Evolutionary conservation across 1,140 invertebrate species (phyloP), one percentile per base, ranked within the genome.

Genomic region (Limonius californicus): DNA sequence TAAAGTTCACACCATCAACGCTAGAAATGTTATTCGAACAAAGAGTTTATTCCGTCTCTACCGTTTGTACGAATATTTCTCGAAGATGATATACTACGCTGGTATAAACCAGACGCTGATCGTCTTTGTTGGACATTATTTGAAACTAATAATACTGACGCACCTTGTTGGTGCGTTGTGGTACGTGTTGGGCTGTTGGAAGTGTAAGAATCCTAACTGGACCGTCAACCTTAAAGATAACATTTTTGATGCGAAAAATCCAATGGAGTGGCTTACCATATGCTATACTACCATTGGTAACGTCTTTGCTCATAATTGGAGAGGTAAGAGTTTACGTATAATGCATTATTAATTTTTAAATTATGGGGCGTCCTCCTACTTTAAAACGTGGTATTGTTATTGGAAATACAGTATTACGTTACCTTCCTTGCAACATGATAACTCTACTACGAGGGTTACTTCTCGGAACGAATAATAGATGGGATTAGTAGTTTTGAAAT

Each of bases 151-250:
- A 12, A 39, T 39, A 14, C 2, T 39, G 14, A 14, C 15, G 4
- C 54, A 55, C 11, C 6, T 55, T 3, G 6, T 55, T 7, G 54
- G 7, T 8, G 54, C 20, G 4, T 2, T 55, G 1, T 55, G 54
- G 54, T 27, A 55, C 16, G 6, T 2, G 1, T 2, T 30, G 12
- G 54, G 20, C 19, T 55, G 54, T 32, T 55, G 30, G 21, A 15
- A 55, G 14, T 55, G 54, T 15, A 23, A 55, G 2, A 15, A n/a
- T 8, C 20, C 15, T 3, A 55, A 55, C 21, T 55, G 54, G 54
- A 55, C 54, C 14, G 18, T 11, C 23, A 32, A 55, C 11, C 3
- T 55, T 6, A 2, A 16, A n/a, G n/a, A 55, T 20, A 15, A 27
- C 15, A 1, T 4, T 8, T 55, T 55, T 15, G 12, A 55, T 30